Percentiles rank a stretch among this genome's conserved stretches.
Evolutionary conservation across 2,113 vertebrate genomes (phyloP).

Genomic region (Natator depressus): DNA sequence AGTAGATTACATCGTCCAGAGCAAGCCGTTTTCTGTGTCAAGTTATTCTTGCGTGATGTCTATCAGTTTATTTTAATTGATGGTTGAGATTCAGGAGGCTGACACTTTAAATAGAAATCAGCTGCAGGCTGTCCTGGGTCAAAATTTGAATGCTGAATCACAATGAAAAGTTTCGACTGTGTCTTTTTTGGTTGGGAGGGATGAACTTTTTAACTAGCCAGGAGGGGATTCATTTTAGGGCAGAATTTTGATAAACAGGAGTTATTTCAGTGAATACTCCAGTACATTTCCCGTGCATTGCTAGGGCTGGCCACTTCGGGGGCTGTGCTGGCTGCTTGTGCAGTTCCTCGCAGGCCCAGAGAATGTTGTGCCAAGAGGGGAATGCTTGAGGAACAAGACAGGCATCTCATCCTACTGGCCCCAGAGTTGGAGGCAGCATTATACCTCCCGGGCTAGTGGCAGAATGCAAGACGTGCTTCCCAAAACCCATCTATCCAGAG

Average conservation of each 20-base stretch:
- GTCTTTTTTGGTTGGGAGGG: not conserved
- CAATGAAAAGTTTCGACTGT: not conserved
- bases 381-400: not conserved
- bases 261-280: constrained; percentile 3
- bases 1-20: not conserved
- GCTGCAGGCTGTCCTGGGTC: not conserved
- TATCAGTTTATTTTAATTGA: not conserved
- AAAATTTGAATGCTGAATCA: not conserved
- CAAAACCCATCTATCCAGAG: not conserved
- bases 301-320: not conserved
- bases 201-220: no score
- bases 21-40: not conserved
- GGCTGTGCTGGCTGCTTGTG: not conserved
- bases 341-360: not conserved
- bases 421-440: not conserved
- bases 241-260: constrained; percentile 9
- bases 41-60: not conserved
- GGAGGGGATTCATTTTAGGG: not conserved
- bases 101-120: not conserved
- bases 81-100: not conserved
- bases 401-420: not conserved
- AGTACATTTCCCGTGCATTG: not conserved
- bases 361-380: not conserved
- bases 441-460: not conserved
- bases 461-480: not conserved